These are phyloP conservation scores for Craniophora ligustri DNA, from an alignment of 2,888 invertebrate genomes.

Conservation along the genomic window DNA sequence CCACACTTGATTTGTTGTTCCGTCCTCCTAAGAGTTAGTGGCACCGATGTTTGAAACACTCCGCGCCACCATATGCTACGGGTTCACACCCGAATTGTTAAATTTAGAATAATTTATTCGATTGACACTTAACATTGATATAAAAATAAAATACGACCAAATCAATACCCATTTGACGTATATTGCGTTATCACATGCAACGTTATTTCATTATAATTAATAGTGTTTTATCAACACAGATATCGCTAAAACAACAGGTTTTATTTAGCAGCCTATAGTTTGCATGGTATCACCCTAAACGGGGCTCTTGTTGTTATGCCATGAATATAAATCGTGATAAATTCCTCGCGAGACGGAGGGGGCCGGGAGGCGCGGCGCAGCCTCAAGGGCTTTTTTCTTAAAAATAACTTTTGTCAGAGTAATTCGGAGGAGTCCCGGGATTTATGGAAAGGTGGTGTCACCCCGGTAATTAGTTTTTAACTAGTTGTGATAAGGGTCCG, in stretches of 20 bases:
- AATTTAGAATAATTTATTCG: constrained; percentile 66
- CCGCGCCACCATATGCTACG: constrained; percentile 76
- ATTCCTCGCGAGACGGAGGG: constrained; percentile 79
- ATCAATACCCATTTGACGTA: constrained; percentile 21
- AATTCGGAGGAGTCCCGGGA: constrained; percentile 85
- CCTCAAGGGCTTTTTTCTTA: constrained; percentile 88
- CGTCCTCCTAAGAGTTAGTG: constrained; percentile 76
- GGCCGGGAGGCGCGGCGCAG: constrained; percentile 67
- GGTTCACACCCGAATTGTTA: constrained; percentile 63
- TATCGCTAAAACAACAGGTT: constrained; percentile 67
- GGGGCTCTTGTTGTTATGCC: constrained; percentile 86
- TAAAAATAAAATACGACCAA: constrained; percentile 30
- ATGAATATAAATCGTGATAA: constrained; percentile 90
- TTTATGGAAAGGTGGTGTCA: constrained; percentile 88
- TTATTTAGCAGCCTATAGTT: constrained; percentile 80
- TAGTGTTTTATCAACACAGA: constrained; percentile 30
- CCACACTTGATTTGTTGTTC: constrained; percentile 86
- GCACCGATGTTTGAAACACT: constrained; percentile 75
- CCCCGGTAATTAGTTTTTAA: constrained; percentile 89
- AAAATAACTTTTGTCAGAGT: constrained; percentile 89
- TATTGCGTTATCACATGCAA: constrained; percentile 28
- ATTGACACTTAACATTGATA: constrained; percentile 42
- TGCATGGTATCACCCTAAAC: constrained; percentile 84
- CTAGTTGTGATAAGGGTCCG: constrained; percentile 88
- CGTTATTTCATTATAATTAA: constrained; percentile 33